These are phyloP conservation scores for Marcusenius ussheri DNA, from an alignment of 2,113 vertebrate species.

Conservation along the genomic window DNA sequence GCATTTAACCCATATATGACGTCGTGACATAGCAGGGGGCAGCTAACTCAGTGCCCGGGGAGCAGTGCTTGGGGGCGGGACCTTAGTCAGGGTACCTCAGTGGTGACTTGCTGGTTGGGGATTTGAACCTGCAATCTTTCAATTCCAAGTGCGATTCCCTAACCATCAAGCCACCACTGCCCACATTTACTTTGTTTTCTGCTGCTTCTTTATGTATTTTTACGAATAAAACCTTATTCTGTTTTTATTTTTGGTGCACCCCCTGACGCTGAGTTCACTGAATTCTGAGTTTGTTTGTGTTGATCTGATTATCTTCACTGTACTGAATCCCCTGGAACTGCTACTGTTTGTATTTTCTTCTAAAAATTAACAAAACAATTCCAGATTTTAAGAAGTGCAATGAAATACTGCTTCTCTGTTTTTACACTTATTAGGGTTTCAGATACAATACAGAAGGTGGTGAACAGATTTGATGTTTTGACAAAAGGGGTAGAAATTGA, in stretches of 20 bases:
- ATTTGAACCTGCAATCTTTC: too few relatives aligned
- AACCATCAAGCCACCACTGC: too few relatives aligned
- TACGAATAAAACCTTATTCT: not conserved
- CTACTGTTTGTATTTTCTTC: not conserved
- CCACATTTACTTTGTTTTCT: not conserved
- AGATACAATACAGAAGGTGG: not conserved
- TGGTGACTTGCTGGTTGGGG: too few relatives aligned
- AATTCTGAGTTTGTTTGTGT: too few relatives aligned
- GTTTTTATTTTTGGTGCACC: not conserved
- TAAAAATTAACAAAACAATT: not conserved
- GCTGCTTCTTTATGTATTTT: not conserved
- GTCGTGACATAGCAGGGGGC: too few relatives aligned
- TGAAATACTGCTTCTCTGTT: not conserved
- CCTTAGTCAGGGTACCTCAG: too few relatives aligned
- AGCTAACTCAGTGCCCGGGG: too few relatives aligned
- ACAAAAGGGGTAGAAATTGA: not conserved
- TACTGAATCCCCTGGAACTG: too few relatives aligned
- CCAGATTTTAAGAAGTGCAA: not conserved
- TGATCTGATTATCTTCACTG: too few relatives aligned
- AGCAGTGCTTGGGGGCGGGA: too few relatives aligned
- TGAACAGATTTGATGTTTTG: not conserved
- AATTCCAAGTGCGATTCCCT: too few relatives aligned
- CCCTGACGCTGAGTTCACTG: not conserved
- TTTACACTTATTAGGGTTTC: not conserved
- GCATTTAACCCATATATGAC: too few relatives aligned